A percentile compares a stretch with the other conserved stretches of the same genome.
phyloP scores from a whole-genome alignment of 1,140 invertebrate genomes.

The Trichonephila clavipes region DNA sequence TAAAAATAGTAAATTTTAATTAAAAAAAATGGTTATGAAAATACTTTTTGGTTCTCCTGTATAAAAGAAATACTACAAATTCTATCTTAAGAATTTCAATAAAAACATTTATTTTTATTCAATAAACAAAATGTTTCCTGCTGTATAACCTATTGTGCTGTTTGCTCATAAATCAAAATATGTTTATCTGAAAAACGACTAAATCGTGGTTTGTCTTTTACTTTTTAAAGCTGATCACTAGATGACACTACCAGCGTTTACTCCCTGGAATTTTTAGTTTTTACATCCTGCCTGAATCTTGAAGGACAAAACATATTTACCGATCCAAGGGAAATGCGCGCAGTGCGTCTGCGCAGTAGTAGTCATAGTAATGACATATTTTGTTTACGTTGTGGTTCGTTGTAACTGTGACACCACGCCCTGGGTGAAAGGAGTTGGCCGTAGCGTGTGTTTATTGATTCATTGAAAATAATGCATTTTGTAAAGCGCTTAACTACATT shows the following conservation, averaged over 20 bases:
- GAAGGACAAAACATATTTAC: not conserved
- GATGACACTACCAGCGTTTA: constrained; percentile 1
- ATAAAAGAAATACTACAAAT: too few relatives aligned
- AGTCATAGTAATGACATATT: constrained; percentile 35
- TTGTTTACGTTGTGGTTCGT: constrained; percentile 45
- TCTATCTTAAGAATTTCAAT: too few relatives aligned
- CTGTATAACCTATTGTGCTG: too few relatives aligned
- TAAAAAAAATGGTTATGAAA: too few relatives aligned
- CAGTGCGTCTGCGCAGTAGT: not conserved
- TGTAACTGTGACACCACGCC: constrained; percentile 24
- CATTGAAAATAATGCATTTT: not conserved
- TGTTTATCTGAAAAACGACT: too few relatives aligned
- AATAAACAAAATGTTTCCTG: too few relatives aligned
- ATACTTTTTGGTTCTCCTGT: too few relatives aligned
- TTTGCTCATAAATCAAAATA: too few relatives aligned
- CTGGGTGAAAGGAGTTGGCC: not conserved
- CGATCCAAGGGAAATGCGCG: not conserved
- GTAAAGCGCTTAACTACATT: not conserved
- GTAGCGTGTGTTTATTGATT: not conserved
- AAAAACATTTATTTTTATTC: too few relatives aligned
- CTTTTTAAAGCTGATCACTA: not conserved
- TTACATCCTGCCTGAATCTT: not conserved
- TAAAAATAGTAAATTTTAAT: too few relatives aligned
- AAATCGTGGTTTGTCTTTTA: too few relatives aligned
- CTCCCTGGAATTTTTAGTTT: not conserved